Conservation (phyloP, 2,113 vertebrate genomes). For the Brachirus orientalis region DNA sequence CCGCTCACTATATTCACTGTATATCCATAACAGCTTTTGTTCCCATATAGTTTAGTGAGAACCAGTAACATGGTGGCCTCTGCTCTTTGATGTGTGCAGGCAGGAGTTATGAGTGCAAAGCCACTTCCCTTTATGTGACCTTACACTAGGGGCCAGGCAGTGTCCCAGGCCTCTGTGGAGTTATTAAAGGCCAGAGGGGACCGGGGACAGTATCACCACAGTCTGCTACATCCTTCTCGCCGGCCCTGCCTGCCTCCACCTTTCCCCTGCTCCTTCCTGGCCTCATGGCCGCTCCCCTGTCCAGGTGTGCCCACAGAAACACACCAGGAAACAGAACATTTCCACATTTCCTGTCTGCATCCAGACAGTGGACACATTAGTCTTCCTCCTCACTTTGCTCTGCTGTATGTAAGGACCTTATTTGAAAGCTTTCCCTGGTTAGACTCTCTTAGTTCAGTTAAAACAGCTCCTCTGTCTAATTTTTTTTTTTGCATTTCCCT, state of each 20-base stretch:
- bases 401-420: slow-evolving; percentile 35
- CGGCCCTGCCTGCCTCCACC: slow-evolving; percentile 54
- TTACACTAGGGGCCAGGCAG: slow-evolving; percentile 60
- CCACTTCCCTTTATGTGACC: slow-evolving; percentile 73
- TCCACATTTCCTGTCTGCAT: slow-evolving; percentile 69
- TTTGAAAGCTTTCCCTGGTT: slow-evolving; percentile 39
- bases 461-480: background rate
- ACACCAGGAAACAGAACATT: slow-evolving; percentile 75
- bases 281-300: slow-evolving; percentile 62
- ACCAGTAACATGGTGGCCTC: slow-evolving; percentile 33
- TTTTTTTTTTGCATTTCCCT: no score
- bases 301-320: slow-evolving; percentile 71
- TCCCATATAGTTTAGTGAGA: slow-evolving; percentile 58
- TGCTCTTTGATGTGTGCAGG: slow-evolving; percentile 70
- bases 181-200: slow-evolving; percentile 74
- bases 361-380: slow-evolving; percentile 44
- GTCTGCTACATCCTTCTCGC: slow-evolving; percentile 67
- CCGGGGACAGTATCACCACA: slow-evolving; percentile 52
- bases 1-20: background rate
- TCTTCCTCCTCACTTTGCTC: slow-evolving; percentile 33
- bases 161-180: slow-evolving; percentile 66
- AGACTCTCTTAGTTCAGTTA: background rate
- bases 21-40: slow-evolving; percentile 35
- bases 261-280: slow-evolving; percentile 73
- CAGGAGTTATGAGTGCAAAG: slow-evolving; percentile 70